Conservation (phyloP, 1,140 invertebrate species). For the Adelges cooleyi region DNA sequence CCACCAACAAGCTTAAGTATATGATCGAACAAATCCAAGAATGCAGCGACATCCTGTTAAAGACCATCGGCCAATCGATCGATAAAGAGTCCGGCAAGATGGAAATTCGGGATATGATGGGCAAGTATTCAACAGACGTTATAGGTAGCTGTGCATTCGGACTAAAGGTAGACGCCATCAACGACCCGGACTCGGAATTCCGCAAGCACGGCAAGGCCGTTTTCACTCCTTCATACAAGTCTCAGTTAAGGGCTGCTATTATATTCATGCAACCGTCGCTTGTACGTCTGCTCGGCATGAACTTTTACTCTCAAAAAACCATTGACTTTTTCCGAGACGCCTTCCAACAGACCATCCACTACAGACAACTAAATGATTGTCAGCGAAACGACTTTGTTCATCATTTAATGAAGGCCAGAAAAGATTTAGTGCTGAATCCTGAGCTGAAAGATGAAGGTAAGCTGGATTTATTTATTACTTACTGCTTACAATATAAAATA, state of each 20-base stretch:
- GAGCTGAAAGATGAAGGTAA: slow-evolving; percentile 12
- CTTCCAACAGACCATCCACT: slow-evolving; percentile 33
- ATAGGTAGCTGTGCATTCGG: slow-evolving; percentile 52
- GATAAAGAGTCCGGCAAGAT: slow-evolving; percentile 34
- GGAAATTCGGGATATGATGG: slow-evolving; percentile 46
- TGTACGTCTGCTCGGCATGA: background rate
- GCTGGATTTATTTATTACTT: no score
- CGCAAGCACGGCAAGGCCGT: slow-evolving; percentile 33
- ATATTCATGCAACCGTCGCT: slow-evolving; percentile 31
- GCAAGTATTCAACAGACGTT: slow-evolving; percentile 50
- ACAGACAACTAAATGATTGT: slow-evolving; percentile 33
- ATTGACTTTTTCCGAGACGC: slow-evolving; percentile 33
- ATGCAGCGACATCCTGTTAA: slow-evolving; percentile 33
- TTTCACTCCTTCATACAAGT: slow-evolving; percentile 36
- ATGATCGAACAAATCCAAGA: slow-evolving; percentile 33
- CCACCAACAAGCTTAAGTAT: slow-evolving; percentile 34
- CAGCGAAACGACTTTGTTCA: slow-evolving; percentile 37
- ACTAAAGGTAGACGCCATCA: slow-evolving; percentile 46
- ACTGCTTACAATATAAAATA: no score
- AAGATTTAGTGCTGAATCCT: slow-evolving; percentile 9
- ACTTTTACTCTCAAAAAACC: slow-evolving; percentile 16
- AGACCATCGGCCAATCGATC: slow-evolving; percentile 33
- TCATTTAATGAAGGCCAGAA: slow-evolving; percentile 7
- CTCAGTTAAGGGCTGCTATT: slow-evolving; percentile 40
- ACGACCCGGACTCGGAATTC: slow-evolving; percentile 45